phyloP scores from a whole-genome alignment of 2,888 invertebrate species.

The Apamea anceps region DNA sequence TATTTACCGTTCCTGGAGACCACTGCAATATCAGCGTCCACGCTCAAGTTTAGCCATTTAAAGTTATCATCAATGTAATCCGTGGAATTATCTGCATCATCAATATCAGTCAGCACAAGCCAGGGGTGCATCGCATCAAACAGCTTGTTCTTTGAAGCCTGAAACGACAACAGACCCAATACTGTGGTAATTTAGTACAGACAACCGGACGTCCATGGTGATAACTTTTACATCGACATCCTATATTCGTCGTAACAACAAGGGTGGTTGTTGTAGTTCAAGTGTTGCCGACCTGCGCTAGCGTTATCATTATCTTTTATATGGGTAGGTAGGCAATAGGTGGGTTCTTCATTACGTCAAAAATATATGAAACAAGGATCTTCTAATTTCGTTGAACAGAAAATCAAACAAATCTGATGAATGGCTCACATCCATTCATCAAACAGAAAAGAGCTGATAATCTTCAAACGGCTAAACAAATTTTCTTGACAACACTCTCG shows the following conservation, averaged over 20 bases:
- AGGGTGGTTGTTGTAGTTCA: neutral
- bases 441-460: neutral
- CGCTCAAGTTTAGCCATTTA: slow-evolving; percentile 77
- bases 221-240: neutral
- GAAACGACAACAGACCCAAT: slow-evolving; percentile 18
- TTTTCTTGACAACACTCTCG: neutral
- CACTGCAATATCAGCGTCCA: slow-evolving; percentile 79
- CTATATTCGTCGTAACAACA: neutral
- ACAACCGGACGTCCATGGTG: neutral
- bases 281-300: neutral
- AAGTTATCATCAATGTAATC: slow-evolving; percentile 68
- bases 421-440: neutral
- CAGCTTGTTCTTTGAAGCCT: slow-evolving; percentile 77
- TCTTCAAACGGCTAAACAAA: neutral
- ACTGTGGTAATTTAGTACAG: neutral
- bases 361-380: neutral
- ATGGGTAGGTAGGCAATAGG: neutral
- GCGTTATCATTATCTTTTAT: neutral
- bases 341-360: neutral
- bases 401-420: neutral
- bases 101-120: slow-evolving; percentile 71
- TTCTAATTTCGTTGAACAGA: neutral
- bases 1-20: slow-evolving; percentile 70
- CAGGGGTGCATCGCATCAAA: slow-evolving; percentile 80
- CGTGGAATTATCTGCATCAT: slow-evolving; percentile 23